phyloP scores from a whole-genome alignment of 2,113 vertebrate genomes.

The Odontophorus gujanensis region DNA sequence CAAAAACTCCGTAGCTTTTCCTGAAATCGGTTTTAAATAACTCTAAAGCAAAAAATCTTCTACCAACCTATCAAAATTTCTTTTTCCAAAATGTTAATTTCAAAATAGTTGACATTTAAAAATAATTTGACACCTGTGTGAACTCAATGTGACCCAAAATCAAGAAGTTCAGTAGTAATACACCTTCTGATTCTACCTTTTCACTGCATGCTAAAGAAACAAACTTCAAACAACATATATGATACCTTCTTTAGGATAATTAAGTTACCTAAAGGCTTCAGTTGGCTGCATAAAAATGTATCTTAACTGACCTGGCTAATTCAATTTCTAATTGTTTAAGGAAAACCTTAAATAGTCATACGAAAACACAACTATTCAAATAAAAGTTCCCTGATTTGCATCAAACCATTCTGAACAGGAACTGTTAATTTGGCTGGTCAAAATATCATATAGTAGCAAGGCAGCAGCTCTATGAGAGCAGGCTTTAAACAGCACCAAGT shows the following conservation, averaged over 20 bases:
- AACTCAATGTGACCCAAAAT: not conserved
- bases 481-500: constrained; percentile 13
- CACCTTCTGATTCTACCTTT: not conserved
- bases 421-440: not conserved
- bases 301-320: not conserved
- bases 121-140: not conserved
- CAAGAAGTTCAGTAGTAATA: not conserved
- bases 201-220: not conserved
- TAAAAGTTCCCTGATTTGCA: not conserved
- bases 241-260: not conserved
- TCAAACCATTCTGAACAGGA: not conserved
- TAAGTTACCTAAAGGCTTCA: not conserved
- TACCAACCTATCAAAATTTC: not conserved
- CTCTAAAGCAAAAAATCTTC: not conserved
- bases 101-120: not conserved
- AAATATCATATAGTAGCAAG: not conserved
- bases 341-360: not conserved
- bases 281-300: not conserved
- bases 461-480: not conserved
- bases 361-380: not conserved
- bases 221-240: not conserved
- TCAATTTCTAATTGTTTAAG: not conserved
- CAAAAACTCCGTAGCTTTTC: not conserved
- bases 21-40: not conserved
- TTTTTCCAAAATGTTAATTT: not conserved